Evolutionary conservation across 1,140 invertebrate species (phyloP).

Genomic region (Acromyrmex charruanus): DNA sequence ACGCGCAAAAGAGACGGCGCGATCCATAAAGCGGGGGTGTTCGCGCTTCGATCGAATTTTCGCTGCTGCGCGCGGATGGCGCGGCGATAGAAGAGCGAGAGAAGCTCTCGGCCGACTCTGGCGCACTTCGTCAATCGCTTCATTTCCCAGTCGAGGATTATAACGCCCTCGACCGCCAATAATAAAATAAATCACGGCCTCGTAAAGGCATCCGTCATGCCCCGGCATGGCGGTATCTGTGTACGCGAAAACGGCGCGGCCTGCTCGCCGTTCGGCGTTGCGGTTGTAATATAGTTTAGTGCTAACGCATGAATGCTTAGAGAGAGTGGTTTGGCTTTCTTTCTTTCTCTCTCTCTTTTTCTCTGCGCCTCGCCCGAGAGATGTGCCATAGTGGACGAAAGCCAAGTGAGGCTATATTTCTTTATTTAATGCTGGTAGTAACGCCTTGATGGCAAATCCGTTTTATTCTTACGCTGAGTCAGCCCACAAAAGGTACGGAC

Average conservation of each 20-base stretch:
- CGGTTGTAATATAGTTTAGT: slow-evolving; percentile 82
- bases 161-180: slow-evolving; percentile 74
- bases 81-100: not conserved
- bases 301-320: slow-evolving; percentile 81
- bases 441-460: slow-evolving; percentile 79
- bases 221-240: slow-evolving; percentile 36
- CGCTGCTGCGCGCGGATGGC: not conserved
- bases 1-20: slow-evolving; percentile 61
- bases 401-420: slow-evolving; percentile 80
- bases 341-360: not conserved
- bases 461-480: slow-evolving; percentile 83
- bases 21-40: slow-evolving; percentile 66
- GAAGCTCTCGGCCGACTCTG: not conserved
- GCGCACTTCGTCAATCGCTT: slow-evolving; percentile 79
- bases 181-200: slow-evolving; percentile 84
- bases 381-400: slow-evolving; percentile 75
- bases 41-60: slow-evolving; percentile 70
- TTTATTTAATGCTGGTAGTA: slow-evolving; percentile 83
- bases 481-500: slow-evolving; percentile 70
- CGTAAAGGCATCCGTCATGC: slow-evolving; percentile 83
- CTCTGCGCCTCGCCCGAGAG: slow-evolving; percentile 22
- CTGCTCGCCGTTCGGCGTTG: slow-evolving; percentile 62
- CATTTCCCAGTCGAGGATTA: slow-evolving; percentile 78
- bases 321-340: not conserved
- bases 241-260: slow-evolving; percentile 46